Percentiles rank a stretch among this genome's conserved stretches.
Conservation (phyloP, 1,140 invertebrate species). For the Lasaia peninsularis region DNA sequence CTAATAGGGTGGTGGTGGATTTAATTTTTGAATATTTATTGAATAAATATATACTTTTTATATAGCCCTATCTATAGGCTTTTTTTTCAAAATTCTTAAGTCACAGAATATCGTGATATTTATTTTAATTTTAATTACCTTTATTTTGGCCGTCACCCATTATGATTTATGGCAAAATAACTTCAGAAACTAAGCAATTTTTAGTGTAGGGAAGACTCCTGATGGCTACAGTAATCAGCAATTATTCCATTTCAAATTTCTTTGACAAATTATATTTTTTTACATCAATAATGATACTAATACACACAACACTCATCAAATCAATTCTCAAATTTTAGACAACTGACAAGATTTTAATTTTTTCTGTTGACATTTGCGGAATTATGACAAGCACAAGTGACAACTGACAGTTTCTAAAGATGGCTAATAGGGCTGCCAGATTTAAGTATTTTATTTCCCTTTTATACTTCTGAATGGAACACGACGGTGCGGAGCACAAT, state of each 20-base stretch:
- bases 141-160: slow-evolving; percentile 44
- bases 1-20: no score
- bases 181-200: not conserved
- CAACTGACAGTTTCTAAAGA: not conserved
- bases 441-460: no score
- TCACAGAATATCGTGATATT: no score
- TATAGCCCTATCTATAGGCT: no score
- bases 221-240: no score
- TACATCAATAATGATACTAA: not conserved
- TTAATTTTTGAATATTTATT: no score
- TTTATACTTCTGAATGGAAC: no score
- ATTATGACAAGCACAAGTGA: not conserved
- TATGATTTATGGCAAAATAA: not conserved
- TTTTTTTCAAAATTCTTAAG: no score
- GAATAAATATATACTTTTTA: no score
- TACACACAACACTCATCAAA: not conserved
- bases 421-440: no score
- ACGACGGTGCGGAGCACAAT: no score
- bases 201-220: not conserved
- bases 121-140: slow-evolving; percentile 24
- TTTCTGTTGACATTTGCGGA: no score
- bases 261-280: not conserved
- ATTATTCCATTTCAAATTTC: not conserved
- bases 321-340: not conserved
- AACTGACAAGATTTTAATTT: slow-evolving; percentile 6